These are phyloP conservation scores for Mnemiopsis leidyi DNA, from an alignment of 37 sponge, comb jelly and placozoan species.

Conservation along the genomic window DNA sequence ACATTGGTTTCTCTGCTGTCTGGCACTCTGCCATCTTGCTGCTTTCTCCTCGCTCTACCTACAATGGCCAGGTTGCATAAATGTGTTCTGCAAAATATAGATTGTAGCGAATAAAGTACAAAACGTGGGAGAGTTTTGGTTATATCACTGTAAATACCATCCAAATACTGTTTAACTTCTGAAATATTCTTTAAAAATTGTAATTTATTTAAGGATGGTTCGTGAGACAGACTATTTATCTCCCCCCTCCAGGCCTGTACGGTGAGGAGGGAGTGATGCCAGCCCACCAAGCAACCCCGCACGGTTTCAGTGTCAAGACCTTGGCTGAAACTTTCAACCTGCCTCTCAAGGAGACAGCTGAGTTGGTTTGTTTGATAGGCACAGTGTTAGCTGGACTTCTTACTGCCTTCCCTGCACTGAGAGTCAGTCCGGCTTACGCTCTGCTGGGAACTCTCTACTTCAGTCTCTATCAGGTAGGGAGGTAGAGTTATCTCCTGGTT, in stretches of 20 bases:
- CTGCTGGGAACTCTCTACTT: conserved; percentile 18
- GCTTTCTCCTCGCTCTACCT: conserved; percentile 52
- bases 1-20: conserved; percentile 32
- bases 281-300: conserved; percentile 23
- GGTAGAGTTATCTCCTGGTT: too few species aligned
- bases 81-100: too few species aligned
- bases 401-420: conserved; percentile 33
- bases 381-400: conserved; percentile 33
- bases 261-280: conserved; percentile 52
- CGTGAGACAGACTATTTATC: not conserved
- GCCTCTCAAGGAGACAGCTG: conserved; percentile 36
- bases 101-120: too few species aligned
- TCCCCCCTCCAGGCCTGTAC: conserved; percentile 24
- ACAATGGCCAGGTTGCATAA: conserved; percentile 64
- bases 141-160: too few species aligned
- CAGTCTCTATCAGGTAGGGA: conserved; percentile 62
- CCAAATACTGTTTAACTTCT: too few species aligned
- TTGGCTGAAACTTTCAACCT: not conserved
- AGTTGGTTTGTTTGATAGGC: conserved; percentile 44
- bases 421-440: conserved; percentile 61
- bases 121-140: too few species aligned
- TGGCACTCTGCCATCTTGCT: conserved; percentile 64
- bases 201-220: too few species aligned
- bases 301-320: conserved; percentile 53
- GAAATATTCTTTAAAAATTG: too few species aligned